Evolutionary conservation across 2,888 invertebrate genomes (phyloP), one percentile per base, ranked within the genome.

Genomic region (Ecliptopera silaceata): DNA sequence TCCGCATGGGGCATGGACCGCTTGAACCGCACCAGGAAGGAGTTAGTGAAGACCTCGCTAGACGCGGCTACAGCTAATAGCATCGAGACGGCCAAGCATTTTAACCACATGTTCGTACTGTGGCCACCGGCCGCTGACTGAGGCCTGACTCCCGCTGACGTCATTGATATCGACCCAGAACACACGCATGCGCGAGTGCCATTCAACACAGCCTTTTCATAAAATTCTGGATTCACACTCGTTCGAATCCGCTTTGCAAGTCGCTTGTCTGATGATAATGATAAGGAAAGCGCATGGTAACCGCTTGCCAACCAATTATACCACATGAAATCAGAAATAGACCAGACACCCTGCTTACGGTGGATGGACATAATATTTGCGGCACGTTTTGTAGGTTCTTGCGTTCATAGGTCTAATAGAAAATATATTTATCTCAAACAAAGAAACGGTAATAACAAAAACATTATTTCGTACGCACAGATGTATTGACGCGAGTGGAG

Each of bases 21-120:
- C 79, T 94, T 95, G 88, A 98, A 95, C 72, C 95, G 94, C 73
- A 99, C 98, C 83, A 97, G 93, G 93, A 99, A 99, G 54, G 97
- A 96, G 90, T 98, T 99, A 83, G 98, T 99, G 92, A 98, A 97
- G 74, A 99, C 95, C 81, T 97, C 95, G 70, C 81, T 82, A 59
- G 86, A 86, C 63, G 83, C 80, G 69, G 73, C 79, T 72, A 82
- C 82, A 69, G 85, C 82, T 72, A 84, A 75, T 80, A 91, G 79
- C 79, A 87, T 77, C 63, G 82, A 81, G 48, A 80, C 82, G 75
- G 88, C 83, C 78, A 88, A 77, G 74, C 87, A 88, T 86, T 81
- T 84, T 63, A 88, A 72, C 90, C 88, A 90, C 91, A 90, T 90
- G 86, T 78, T 91, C 77, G 63, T 80, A 61, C 72, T 73, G 75